phyloP scores from a whole-genome alignment of 2,888 invertebrate genomes.

The Megastigmus dorsalis region DNA sequence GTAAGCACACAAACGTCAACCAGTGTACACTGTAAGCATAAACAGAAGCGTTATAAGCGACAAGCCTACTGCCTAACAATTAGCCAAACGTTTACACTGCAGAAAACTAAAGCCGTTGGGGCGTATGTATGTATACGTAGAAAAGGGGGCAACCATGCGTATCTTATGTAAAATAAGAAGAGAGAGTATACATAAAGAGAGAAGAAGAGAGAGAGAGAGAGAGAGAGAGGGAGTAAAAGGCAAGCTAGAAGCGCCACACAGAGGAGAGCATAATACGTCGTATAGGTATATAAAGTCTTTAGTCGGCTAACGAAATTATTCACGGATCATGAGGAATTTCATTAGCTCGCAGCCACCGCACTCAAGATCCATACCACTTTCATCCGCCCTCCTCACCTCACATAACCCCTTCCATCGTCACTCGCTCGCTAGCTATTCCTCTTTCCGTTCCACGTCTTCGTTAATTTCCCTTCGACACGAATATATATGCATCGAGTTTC shows the following conservation, averaged over 20 bases:
- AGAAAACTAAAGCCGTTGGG: background rate
- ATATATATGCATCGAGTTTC: conserved; percentile 30
- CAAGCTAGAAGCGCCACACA: background rate
- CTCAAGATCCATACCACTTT: background rate
- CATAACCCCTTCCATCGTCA: background rate
- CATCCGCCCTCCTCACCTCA: conserved; percentile 1
- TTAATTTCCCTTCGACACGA: conserved; percentile 29
- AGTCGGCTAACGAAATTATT: conserved; percentile 36
- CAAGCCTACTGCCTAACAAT: background rate
- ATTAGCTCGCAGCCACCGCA: conserved; percentile 3
- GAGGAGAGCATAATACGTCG: background rate
- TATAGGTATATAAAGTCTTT: background rate
- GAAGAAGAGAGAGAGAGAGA: too few species aligned
- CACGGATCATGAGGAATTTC: conserved; percentile 49
- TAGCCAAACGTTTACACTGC: background rate
- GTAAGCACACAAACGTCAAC: too few species aligned
- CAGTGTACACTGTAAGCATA: too few species aligned
- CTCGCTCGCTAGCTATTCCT: background rate
- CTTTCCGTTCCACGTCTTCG: conserved; percentile 2
- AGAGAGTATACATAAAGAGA: background rate
- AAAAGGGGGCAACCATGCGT: background rate
- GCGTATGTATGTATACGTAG: background rate
- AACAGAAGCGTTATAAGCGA: background rate
- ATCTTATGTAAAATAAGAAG: background rate
- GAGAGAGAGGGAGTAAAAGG: background rate